Evolutionary conservation across 2,888 invertebrate species (phyloP).

Genomic region (Maniola hyperantus): DNA sequence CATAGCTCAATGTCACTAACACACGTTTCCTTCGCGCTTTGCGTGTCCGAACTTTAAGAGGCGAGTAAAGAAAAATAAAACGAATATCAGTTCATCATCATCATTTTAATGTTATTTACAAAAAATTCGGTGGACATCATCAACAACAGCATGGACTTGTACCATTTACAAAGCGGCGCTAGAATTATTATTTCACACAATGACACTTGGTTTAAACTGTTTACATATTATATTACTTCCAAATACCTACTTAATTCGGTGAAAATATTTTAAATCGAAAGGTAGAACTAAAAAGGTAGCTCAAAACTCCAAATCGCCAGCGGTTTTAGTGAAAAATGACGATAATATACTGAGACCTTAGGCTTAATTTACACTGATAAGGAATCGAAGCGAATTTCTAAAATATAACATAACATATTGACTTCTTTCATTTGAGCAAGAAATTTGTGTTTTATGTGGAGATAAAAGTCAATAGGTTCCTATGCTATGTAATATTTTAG

Average conservation of each 20-base stretch:
- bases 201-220: conserved; percentile 40
- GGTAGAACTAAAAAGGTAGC: background rate
- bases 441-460: too few species aligned
- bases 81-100: conserved; percentile 67
- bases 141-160: conserved; percentile 52
- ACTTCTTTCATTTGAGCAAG: too few species aligned
- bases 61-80: conserved; percentile 47
- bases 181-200: conserved; percentile 29
- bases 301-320: background rate
- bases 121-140: conserved; percentile 77
- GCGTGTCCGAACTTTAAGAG: background rate
- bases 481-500: too few species aligned
- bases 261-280: background rate
- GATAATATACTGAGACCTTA: background rate
- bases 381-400: too few species aligned
- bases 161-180: conserved; percentile 41
- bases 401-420: too few species aligned
- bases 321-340: background rate
- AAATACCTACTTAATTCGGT: background rate
- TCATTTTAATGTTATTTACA: conserved; percentile 76
- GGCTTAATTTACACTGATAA: too few species aligned
- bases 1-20: too few species aligned
- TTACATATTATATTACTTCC: conserved; percentile 26
- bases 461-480: too few species aligned
- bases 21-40: too few species aligned